Base-by-base conservation (phyloP, 1,140 invertebrate genomes). In the Brachionus calyciflorus region DNA sequence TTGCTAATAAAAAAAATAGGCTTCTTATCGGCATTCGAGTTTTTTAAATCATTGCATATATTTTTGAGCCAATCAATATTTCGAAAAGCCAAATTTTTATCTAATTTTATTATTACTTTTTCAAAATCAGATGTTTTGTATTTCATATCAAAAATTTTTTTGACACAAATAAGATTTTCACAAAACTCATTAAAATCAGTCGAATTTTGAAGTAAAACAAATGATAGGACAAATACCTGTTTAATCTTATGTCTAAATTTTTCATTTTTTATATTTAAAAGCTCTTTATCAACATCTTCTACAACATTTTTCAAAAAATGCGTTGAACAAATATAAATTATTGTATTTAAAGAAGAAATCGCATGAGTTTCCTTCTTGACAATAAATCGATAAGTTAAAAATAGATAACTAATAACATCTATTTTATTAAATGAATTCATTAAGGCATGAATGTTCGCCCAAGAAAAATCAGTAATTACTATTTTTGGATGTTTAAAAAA, bases 301-400 rank as follows among this genome's bases (percentile, higher is more conserved):
- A 30, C 30, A 3, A 63, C 12, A 21, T 63, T 63, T 40, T 63
- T 63, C 19, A 63, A 40, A 63, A 63, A 7, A 63, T 63, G 57
- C 3, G 57, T 63, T 30, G 30, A 63, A 40, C 57, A 63, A 3
- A 63, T 5, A 40, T 63, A 63, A 14, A 63, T 21, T n/a, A 19
- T 19, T 1, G 57, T 63, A 19, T 37, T 63, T 3, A 21, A 7
- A 46, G 5, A 3, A 14, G 2, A 3, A 5, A 46, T 14, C 5
- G n/a, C 9, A 17, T 7, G 14, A 7, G 3, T 14, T 2, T 46
- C 3, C 3, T 46, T 46, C 3, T 46, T 17, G n/a, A 46, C 44
- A 3, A 14, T 14, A 7, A 46, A 7, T 28, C 17, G 17, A 48
- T 14, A 46, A 7, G 65, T 26, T 1, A 49, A 40, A 46, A 41